Evolutionary conservation across 1,140 invertebrate species (phyloP), one percentile per base, ranked within the genome.

Genomic region (Pachyrhynchus sulphureomaculatus): DNA sequence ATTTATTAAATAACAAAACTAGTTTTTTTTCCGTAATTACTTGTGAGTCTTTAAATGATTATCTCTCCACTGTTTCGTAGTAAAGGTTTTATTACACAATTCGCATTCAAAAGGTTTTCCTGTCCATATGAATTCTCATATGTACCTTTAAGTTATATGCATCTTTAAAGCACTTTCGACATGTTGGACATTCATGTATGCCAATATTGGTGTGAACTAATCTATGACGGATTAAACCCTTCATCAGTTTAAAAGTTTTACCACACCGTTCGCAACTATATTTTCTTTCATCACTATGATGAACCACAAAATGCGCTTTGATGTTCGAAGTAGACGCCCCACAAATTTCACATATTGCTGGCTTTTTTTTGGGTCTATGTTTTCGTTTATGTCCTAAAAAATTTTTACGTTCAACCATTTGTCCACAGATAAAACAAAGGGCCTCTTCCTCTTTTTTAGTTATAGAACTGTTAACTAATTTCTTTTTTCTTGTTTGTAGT

Each of bases 41-140:
- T 42, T 29, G 24, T 60, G 57, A 1, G 57, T 60, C 42, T 45
- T 60, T 4, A 60, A 12, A 52, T 74, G 55, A 47, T 53, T 47
- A 32, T 62, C 42, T 21, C 59, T 62, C 32, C 37, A 54, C 42
- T 55, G 59, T 10, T 29, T 29, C 26, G 26, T 29, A 29, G 26
- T 29, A 15, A 62, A 53, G 9, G 49, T 81, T 70, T 88, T 88
- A 2, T 84, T 83, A 72, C 88, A 89, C 17, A 84, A 77, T 4
- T 78, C 72, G 75, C 88, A 90, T 37, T 83, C 79, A 72, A 85
- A 89, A 3, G 86, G 86, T 66, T 88, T 88, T 66, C n/a, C 88
- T 86, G 1, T 85, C 86, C 0, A 85, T 86, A 65, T 89, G 86
- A 41, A 78, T 81, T n/a, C 85, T 73, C 82, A 87, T 84, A 67